Conservation (phyloP, 2,797 vertebrate species). For the Pteropus rufus region DNA sequence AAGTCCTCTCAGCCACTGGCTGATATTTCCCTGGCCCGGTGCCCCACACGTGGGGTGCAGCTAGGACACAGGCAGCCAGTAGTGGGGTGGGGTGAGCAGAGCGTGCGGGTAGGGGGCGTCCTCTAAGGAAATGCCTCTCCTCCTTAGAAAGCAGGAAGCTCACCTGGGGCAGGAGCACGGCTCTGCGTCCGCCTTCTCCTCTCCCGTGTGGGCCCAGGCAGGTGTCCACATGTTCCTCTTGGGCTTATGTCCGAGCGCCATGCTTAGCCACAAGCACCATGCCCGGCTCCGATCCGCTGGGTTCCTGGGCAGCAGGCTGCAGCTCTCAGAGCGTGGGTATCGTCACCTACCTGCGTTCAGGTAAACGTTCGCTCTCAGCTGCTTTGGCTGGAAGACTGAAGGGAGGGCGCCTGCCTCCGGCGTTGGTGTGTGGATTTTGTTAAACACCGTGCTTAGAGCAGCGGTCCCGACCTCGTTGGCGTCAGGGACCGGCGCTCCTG, state of each 20-base stretch:
- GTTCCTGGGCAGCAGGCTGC: background rate
- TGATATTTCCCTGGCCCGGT: background rate
- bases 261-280: background rate
- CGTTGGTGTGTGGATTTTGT: background rate
- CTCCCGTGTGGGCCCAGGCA: rapidly evolving
- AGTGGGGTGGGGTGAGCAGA: background rate
- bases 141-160: background rate
- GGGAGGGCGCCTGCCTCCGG: no score
- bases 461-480: no score
- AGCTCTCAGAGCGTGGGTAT: background rate
- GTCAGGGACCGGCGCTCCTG: no score
- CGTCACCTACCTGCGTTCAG: background rate
- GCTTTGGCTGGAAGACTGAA: background rate
- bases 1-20: background rate
- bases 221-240: background rate
- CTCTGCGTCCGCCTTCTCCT: no score
- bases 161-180: background rate
- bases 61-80: background rate
- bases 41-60: background rate
- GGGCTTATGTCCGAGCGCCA: background rate
- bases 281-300: rapidly evolving
- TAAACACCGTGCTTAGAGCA: background rate
- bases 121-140: background rate
- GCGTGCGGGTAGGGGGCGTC: background rate
- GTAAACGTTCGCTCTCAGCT: background rate